Base-by-base conservation (phyloP, 1,140 invertebrate species). In the Goniozus legneri region DNA sequence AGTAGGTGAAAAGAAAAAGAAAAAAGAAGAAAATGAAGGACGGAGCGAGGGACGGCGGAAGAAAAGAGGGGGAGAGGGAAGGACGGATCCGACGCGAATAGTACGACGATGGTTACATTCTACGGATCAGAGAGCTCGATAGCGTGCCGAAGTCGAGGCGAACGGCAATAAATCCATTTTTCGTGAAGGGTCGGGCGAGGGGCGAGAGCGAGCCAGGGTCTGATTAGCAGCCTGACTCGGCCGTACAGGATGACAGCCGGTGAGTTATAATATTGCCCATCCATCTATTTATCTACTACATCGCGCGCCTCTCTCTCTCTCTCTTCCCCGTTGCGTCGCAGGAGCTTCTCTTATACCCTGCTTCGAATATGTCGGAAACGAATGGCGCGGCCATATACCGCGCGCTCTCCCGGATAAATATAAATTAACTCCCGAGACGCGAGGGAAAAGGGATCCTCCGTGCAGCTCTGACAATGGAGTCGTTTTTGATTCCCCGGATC, bases 121-220 rank as follows among this genome's bases (percentile, higher is more conserved):
- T 70, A 74, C 62, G 73, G 73, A 76, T 76, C 72, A 75, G 69
- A 69, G 73, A 73, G 65, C 67, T 75, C 69, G 73, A 76, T 76
- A 76, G 73, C 73, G 72, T 75, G 73, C 72, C 71, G 71, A 75
- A 75, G 72, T 75, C 71, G 71, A 73, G 70, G 72, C 69, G 67
- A 66, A 71, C 67, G 65, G 73, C 72, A 73, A 76, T 76, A 76
- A 76, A 76, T 76, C 73, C 73, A 76, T 76, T 76, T 76, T 76
- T 75, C 71, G 71, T 74, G 69, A 73, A 76, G 71, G 72, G 72
- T 67, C 59, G 59, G 61, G 64, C 58, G 58, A 63, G 45, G 59
- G 55, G 59, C 39, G 58, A 59, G 61, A 63, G 62, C 56, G 65
- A 62, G 65, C 60, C 71, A 68, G 68, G 71, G 69, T 72, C 71